Base-by-base conservation (phyloP, 2,888 invertebrate genomes). In the Eucriotettix oculatus region DNA sequence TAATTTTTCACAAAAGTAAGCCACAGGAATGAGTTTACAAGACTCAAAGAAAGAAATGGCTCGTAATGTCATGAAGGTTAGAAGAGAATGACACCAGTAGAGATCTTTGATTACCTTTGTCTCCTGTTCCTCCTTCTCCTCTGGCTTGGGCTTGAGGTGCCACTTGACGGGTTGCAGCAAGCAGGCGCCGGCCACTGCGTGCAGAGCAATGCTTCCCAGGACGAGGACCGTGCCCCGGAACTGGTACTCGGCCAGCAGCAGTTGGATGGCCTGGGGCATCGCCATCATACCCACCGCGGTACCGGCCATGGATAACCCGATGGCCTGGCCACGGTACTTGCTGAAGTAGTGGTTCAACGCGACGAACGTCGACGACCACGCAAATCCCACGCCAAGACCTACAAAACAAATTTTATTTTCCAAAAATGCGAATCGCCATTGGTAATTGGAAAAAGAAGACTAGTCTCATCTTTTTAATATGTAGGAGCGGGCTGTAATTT, bases 211-310 rank as follows among this genome's bases (percentile, higher is more conserved):
- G 0, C 79, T 86, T 0, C 85, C 83, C 62, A 87, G 70, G 65
- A 86, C 75, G 11, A 86, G 76, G 54, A 86, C 83, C 0, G 86
- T 79, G 68, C 86, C 86, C 59, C 82, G 75, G 71, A 86, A 86
- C 56, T 79, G 80, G 68, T 78, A 87, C 60, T 75, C 76, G 56
- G 79, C 79, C 10, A 87, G 73, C 14, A 87, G 73, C 9, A 84
- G 66, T 56, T 82, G 78, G 62, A 87, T 84, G 59, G 42, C 77
- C 70, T 88, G 88, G 1, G 88, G 88, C 82, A 88, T 85, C 62
- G 87, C 77, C 79, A 88, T 82, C 76, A 87, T 81, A 7, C 87
- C 88, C 66, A 88, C 78, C 9, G 87, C 86, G 0, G 87, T 87
- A 0, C 88, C 88, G 1, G 87, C 87, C 80, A 88, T 84, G 0